Percentiles rank a stretch among this genome's conserved stretches.
These are phyloP conservation scores for Halcyon badia DNA, from an alignment of 2,797 vertebrate species.

Conservation along the genomic window DNA sequence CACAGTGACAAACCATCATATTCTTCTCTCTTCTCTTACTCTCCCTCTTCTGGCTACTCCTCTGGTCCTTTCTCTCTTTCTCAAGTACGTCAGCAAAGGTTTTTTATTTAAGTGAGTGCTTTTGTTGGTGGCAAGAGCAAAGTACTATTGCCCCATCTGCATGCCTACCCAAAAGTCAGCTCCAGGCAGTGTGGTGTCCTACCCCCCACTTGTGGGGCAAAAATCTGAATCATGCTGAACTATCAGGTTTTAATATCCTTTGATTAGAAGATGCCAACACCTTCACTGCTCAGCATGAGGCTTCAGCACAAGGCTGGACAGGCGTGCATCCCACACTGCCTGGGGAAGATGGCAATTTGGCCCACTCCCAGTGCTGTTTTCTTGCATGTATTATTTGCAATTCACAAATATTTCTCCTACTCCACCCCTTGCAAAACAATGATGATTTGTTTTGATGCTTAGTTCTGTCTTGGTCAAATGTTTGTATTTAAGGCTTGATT, in stretches of 20 bases:
- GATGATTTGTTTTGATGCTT: not conserved
- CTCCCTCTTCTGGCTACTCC: not conserved
- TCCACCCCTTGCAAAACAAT: not conserved
- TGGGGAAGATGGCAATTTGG: not conserved
- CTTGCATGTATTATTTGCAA: not conserved
- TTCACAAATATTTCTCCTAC: not conserved
- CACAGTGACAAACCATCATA: fast-evolving
- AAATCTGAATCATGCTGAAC: not conserved
- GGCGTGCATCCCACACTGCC: fast-evolving
- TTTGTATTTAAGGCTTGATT: constrained; percentile 15
- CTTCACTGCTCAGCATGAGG: not conserved
- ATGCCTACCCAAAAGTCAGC: not conserved
- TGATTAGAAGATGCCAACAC: not conserved
- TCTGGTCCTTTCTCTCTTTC: not conserved
- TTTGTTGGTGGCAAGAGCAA: not conserved
- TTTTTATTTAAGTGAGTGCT: not conserved
- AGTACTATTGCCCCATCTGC: not conserved
- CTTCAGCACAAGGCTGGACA: fast-evolving
- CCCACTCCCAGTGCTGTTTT: not conserved
- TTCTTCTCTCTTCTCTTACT: not conserved
- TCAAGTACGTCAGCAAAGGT: fast-evolving
- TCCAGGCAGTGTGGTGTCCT: not conserved
- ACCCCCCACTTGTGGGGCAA: fast-evolving
- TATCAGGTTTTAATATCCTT: not conserved
- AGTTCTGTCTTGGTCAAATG: not conserved